Evolutionary conservation across 1,140 invertebrate genomes (phyloP), one percentile per base, ranked within the genome.

Genomic region (Drosophila lini): DNA sequence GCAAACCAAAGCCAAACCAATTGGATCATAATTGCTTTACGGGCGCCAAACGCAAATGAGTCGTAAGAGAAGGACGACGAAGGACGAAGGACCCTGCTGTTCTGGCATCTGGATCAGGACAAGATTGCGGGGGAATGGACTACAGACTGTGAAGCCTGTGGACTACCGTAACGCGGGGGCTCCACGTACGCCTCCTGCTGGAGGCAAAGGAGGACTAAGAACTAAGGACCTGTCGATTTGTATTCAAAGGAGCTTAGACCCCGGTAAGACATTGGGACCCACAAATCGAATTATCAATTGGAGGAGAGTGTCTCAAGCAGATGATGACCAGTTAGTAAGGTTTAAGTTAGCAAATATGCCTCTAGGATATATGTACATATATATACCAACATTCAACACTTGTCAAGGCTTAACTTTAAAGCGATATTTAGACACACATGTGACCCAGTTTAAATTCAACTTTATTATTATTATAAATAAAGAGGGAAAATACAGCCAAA

Each of bases 11-110:
- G 80, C 68, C 74, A 78, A 81, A 74, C 79, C 82, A 86, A 88
- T 86, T 86, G 83, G 83, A 84, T 86, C 83, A 88, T 86, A 86
- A 86, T 86, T 88, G 83, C 83, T 88, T 88, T 86, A 85, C 75
- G 83, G 70, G 77, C 82, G 59, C 82, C 82, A 86, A 81, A 81
- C 82, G 80, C 83, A 88, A 86, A 86, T 86, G 83, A 86, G 80
- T 77, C 67, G 83, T 79, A 76, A 86, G 81, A 61, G 78, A 70
- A 82, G 62, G 73, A 50, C 3, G 52, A 5, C 15, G 22, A 13
- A 40, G 42, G 32, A 28, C 16, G 52, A 22, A 44, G 41, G 25
- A 28, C 15, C 44, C 31, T n/a, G 22, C 36, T 57, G 16, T 15
- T 19, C 36, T 11, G 60, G 64, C 69, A 55, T 62, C 62, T 79